Base-by-base conservation (phyloP, 2,113 vertebrate species). In the Geococcyx californianus region DNA sequence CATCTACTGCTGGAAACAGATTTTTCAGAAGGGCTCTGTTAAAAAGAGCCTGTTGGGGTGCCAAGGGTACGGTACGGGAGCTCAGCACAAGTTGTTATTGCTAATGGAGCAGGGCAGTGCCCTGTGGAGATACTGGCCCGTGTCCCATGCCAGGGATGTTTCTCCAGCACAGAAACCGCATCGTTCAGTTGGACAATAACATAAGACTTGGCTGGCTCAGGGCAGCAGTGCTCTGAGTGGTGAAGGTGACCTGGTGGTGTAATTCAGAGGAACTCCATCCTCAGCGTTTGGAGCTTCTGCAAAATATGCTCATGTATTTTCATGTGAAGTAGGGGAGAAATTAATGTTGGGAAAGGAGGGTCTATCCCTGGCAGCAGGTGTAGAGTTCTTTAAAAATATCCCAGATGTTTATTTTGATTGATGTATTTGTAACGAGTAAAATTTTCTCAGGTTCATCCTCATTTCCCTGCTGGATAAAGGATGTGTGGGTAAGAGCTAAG, bases 81-180 rank as follows among this genome's bases (percentile, higher is more conserved):
- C 84, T 85, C 28, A 20, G 84, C 42, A 47, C 63, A 14, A 2
- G 79, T 38, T 67, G 73, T 70, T 74, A 24, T 81, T 47, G 67
- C 79, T 90, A 70, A 86, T 77, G 92, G 84, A 94, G 89, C 38
- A 42, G 89, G 64, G 58, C 87, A 86, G 68, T 58, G 68, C 64
- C 91, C 89, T 89, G 84, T 78, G 68, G 90, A 95, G 94, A 38
- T 34, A 0, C 72, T 94, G 92, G 95, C 79, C 75, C 23, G 2
- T 18, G 45, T 80, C 90, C 95, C 90, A 88, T 72, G 51, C 68
- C 3, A 0, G 2, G 68, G 79, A 12, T 59, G 19, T 63, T 83
- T 74, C 85, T 90, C 83, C 75, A 86, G 83, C 75, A 45, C 20
- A 29, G 34, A 80, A 83, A 59, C 85, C 83, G 70, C 75, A 55